A percentile compares a stretch with the other conserved stretches of the same genome.
Evolutionary conservation across 2,113 vertebrate species (phyloP).

Genomic region (Nettapus auritus): DNA sequence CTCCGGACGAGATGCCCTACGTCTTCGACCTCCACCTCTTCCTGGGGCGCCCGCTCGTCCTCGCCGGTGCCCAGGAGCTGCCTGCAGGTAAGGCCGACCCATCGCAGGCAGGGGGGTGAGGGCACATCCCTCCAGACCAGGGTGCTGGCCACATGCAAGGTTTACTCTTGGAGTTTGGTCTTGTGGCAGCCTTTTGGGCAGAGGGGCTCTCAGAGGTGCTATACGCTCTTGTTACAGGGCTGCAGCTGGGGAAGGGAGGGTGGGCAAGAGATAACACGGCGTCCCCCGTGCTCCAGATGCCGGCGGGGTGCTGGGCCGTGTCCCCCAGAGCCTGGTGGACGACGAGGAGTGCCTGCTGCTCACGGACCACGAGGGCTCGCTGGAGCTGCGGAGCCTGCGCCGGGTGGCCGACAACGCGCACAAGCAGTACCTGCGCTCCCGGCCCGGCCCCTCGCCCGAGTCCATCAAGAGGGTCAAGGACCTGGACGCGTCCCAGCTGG

Average conservation of each 20-base stretch:
- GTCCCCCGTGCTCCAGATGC: background rate
- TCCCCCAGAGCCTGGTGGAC: conserved; percentile 91
- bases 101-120: fast-evolving
- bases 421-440: conserved; percentile 91
- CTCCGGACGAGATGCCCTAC: conserved; percentile 88
- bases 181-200: no score
- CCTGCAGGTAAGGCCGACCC: conserved; percentile 72
- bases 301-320: conserved; percentile 85
- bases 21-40: conserved; percentile 94
- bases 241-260: background rate
- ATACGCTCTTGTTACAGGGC: fast-evolving
- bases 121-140: background rate
- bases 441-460: conserved; percentile 86
- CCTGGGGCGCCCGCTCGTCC: conserved; percentile 82
- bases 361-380: conserved; percentile 76
- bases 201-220: fast-evolving
- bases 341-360: conserved; percentile 86
- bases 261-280: fast-evolving
- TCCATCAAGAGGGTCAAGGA: conserved; percentile 92
- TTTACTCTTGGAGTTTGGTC: background rate
- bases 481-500: conserved; percentile 80
- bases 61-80: conserved; percentile 74
- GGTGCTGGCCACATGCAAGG: fast-evolving
- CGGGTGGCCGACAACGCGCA: conserved; percentile 87
- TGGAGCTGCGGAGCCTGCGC: conserved; percentile 85